Evolutionary conservation across 2,113 vertebrate species (phyloP).

Genomic region (Calyptommatus sinebrachiatus): DNA sequence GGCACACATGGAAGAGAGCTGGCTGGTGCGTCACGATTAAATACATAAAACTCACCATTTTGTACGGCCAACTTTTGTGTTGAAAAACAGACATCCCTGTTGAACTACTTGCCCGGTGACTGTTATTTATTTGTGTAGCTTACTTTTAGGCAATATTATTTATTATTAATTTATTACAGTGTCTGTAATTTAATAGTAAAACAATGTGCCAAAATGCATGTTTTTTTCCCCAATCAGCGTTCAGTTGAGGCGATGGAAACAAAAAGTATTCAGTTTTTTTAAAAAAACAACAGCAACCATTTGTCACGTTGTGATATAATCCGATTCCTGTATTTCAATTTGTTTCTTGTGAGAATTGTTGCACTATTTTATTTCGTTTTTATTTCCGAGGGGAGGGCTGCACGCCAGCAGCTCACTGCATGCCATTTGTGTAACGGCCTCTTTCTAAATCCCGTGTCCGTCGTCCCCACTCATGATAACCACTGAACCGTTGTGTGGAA

Average conservation of each 20-base stretch:
- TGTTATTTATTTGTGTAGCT: slow-evolving; percentile 33
- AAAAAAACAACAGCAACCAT: slow-evolving; percentile 6
- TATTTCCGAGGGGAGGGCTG: slow-evolving; percentile 23
- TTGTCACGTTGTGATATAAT: slow-evolving; percentile 59
- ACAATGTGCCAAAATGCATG: slow-evolving; percentile 77
- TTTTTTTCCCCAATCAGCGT: slow-evolving; percentile 67
- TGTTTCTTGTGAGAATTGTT: slow-evolving; percentile 66
- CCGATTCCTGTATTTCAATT: slow-evolving; percentile 60
- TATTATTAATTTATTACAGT: slow-evolving; percentile 52
- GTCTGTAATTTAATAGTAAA: slow-evolving; percentile 46
- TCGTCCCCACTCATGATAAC: slow-evolving; percentile 61
- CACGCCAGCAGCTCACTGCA: slow-evolving; percentile 69
- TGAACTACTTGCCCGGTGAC: slow-evolving; percentile 38
- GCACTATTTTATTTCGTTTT: slow-evolving; percentile 55
- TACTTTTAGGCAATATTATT: slow-evolving; percentile 42
- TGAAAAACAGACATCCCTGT: slow-evolving; percentile 18
- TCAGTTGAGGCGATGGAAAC: slow-evolving; percentile 62
- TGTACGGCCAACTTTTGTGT: neutral
- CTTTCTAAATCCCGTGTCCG: slow-evolving; percentile 68
- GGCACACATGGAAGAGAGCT: neutral
- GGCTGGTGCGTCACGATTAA: no score
- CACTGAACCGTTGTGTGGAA: slow-evolving; percentile 54
- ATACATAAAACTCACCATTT: neutral
- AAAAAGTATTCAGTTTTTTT: slow-evolving; percentile 61
- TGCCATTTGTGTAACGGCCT: slow-evolving; percentile 68